These are phyloP conservation scores for Limanda limanda DNA, from an alignment of 2,113 vertebrate species.

Conservation along the genomic window DNA sequence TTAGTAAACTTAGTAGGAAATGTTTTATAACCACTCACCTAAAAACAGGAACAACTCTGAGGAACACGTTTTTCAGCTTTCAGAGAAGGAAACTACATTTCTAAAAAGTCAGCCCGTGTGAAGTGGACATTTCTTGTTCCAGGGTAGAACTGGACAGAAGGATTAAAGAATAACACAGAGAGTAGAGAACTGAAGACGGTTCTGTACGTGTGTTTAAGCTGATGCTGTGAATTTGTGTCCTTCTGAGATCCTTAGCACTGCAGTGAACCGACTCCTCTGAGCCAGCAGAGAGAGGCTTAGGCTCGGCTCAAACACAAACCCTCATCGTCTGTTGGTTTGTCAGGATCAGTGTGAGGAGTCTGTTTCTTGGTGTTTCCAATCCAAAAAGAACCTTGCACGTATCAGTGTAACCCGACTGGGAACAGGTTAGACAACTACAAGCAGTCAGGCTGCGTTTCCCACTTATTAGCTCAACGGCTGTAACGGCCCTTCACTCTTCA, in stretches of 20 bases:
- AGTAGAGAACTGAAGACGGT: neutral
- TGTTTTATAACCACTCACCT: too few relatives aligned
- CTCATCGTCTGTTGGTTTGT: constrained; percentile 16
- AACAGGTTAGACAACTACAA: neutral
- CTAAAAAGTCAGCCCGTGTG: too few relatives aligned
- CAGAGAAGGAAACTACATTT: too few relatives aligned
- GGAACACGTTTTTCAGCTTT: too few relatives aligned
- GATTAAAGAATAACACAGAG: neutral
- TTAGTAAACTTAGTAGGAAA: too few relatives aligned
- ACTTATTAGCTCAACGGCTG: neutral
- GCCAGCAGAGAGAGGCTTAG: constrained; percentile 32
- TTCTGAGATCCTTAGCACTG: neutral
- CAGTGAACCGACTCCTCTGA: neutral
- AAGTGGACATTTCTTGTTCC: neutral
- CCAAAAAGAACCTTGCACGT: neutral
- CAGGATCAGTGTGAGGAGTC: constrained; percentile 15
- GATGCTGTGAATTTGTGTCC: constrained; percentile 3
- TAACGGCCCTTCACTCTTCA: neutral
- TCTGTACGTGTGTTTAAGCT: constrained; percentile 8
- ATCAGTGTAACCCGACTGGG: neutral
- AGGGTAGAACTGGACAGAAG: neutral
- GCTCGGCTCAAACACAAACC: constrained; percentile 32
- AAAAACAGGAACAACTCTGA: too few relatives aligned
- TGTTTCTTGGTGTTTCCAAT: neutral
- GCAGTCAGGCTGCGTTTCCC: too few relatives aligned